phyloP scores from a whole-genome alignment of 2,888 invertebrate species.

The Poecilobothrus nobilitatus region DNA sequence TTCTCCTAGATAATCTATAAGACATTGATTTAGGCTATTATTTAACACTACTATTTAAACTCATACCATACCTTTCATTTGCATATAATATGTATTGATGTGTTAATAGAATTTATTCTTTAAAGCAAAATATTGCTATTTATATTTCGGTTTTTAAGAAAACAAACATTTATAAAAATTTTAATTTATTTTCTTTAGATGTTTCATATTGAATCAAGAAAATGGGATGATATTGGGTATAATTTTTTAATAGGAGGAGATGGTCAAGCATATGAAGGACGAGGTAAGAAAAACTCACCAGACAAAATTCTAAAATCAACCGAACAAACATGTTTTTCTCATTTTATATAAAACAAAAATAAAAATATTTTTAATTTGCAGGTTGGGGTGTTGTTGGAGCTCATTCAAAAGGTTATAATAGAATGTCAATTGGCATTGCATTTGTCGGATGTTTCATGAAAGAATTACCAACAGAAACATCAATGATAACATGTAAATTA shows the following conservation, averaged over 20 bases:
- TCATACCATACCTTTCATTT: too few species aligned
- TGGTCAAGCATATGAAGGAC: conserved; percentile 50
- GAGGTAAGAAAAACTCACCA: conserved; percentile 32
- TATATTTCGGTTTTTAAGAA: too few species aligned
- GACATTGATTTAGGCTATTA: too few species aligned
- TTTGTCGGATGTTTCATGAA: conserved; percentile 49
- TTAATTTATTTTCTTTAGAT: conserved; percentile 26
- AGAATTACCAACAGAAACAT: conserved; percentile 41
- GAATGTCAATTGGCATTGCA: conserved; percentile 45
- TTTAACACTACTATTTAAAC: too few species aligned
- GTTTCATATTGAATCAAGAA: conserved; percentile 48
- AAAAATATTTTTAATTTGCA: too few species aligned
- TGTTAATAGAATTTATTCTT: too few species aligned
- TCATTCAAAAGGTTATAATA: conserved; percentile 49
- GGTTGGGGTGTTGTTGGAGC: conserved; percentile 49
- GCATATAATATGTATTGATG: too few species aligned
- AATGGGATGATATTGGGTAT: conserved; percentile 48
- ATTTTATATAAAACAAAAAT: too few species aligned
- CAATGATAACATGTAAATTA: conserved; percentile 43
- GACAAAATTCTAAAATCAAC: neutral
- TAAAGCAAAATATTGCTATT: too few species aligned
- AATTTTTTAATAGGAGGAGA: conserved; percentile 52
- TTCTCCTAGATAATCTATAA: too few species aligned
- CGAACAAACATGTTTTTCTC: neutral
- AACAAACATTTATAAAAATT: too few species aligned